Percentiles rank a stretch among this genome's conserved stretches.
Conservation (phyloP, 1,140 invertebrate species). For the Artemia franciscana region DNA sequence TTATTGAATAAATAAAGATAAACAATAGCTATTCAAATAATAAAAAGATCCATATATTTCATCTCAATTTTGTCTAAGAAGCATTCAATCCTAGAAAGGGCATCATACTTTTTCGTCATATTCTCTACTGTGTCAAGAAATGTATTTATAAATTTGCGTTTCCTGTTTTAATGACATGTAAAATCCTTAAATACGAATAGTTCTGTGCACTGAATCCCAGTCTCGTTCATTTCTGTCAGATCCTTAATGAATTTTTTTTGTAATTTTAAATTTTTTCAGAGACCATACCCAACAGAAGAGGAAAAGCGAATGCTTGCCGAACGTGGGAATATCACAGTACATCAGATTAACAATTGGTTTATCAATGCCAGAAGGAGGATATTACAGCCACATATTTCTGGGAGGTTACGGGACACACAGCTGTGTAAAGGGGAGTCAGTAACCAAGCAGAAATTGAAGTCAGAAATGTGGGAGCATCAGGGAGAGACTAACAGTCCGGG, state of each 20-base stretch:
- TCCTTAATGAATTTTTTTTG: too few relatives aligned
- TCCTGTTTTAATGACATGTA: not conserved
- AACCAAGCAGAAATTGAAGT: too few relatives aligned
- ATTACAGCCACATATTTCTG: conserved; percentile 48
- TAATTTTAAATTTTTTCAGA: conserved; percentile 34
- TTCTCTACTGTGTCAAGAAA: conserved; percentile 1
- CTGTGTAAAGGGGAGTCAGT: too few relatives aligned
- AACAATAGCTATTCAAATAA: too few relatives aligned
- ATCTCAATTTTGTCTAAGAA: too few relatives aligned
- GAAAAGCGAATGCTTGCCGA: conserved; percentile 67
- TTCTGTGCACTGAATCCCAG: conserved; percentile 5
- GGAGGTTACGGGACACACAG: too few relatives aligned
- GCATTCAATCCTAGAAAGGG: too few relatives aligned
- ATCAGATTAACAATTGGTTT: conserved; percentile 72
- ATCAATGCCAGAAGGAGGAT: conserved; percentile 81
- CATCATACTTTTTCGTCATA: too few relatives aligned
- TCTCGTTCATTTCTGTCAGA: not conserved
- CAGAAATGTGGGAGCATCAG: too few relatives aligned
- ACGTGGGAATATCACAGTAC: conserved; percentile 60
- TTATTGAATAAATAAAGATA: too few relatives aligned
- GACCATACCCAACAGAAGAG: conserved; percentile 80
- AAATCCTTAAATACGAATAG: conserved; percentile 1
- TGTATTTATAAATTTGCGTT: not conserved
- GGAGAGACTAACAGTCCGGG: too few relatives aligned
- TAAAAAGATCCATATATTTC: too few relatives aligned